Evolutionary conservation across 2,888 invertebrate genomes (phyloP).

Genomic region (Maniola hyperantus): DNA sequence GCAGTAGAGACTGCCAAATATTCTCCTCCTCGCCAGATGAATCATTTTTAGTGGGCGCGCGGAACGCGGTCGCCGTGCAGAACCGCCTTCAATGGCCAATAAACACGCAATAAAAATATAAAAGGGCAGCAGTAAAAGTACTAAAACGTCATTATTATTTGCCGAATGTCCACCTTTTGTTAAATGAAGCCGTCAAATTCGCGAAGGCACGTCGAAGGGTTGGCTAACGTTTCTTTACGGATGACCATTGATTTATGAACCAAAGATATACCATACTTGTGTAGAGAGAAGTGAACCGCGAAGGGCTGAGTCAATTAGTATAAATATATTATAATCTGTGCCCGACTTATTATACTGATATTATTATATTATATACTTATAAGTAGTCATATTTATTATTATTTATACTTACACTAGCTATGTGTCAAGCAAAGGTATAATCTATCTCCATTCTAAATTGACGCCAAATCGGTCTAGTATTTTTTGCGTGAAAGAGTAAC

Average conservation of each 20-base stretch:
- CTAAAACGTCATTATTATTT: slow-evolving; percentile 76
- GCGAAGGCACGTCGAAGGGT: slow-evolving; percentile 54
- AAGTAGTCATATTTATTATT: too few relatives aligned
- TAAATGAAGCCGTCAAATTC: slow-evolving; percentile 75
- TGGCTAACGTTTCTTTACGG: slow-evolving; percentile 45
- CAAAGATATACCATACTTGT: neutral
- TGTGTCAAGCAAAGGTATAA: too few relatives aligned
- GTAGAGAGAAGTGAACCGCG: too few relatives aligned
- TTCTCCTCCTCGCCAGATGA: slow-evolving; percentile 57
- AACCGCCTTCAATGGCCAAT: slow-evolving; percentile 74
- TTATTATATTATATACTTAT: too few relatives aligned
- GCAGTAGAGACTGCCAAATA: slow-evolving; percentile 47
- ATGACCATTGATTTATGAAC: slow-evolving; percentile 34
- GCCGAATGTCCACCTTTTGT: slow-evolving; percentile 76
- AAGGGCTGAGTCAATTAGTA: too few relatives aligned
- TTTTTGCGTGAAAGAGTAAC: too few relatives aligned
- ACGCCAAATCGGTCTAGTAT: too few relatives aligned
- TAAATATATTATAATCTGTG: too few relatives aligned
- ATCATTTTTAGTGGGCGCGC: slow-evolving; percentile 70
- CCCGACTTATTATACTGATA: too few relatives aligned
- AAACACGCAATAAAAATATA: slow-evolving; percentile 80
- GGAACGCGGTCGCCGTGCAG: slow-evolving; percentile 58
- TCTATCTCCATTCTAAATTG: too few relatives aligned
- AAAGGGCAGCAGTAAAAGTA: slow-evolving; percentile 74
- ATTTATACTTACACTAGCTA: too few relatives aligned